A percentile compares a stretch with the other conserved stretches of the same genome.
These are phyloP conservation scores for Acanthiza pusilla DNA, from an alignment of 2,797 vertebrate species.

Conservation along the genomic window DNA sequence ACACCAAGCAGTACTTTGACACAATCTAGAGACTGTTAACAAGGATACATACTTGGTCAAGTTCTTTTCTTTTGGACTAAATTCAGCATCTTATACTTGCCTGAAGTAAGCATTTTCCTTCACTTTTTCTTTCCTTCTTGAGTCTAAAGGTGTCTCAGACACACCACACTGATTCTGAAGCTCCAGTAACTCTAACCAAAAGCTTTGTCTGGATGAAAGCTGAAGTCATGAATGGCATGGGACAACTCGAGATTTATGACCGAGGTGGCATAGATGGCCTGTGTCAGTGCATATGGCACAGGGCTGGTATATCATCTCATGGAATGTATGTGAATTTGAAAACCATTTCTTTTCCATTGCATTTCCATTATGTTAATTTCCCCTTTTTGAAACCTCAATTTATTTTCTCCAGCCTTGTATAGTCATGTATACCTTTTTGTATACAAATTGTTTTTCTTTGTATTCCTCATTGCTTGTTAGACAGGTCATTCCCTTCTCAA, in stretches of 20 bases:
- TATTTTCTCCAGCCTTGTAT: background rate
- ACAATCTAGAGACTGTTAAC: background rate
- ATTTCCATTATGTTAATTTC: background rate
- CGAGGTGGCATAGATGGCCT: background rate
- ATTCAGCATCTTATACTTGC: background rate
- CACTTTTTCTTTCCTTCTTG: background rate
- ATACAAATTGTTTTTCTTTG: background rate
- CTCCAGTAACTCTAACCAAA: background rate
- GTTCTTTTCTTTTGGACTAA: background rate
- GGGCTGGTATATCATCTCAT: background rate
- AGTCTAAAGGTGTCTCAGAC: background rate
- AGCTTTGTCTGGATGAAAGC: background rate
- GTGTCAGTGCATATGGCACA: background rate
- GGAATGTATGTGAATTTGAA: background rate
- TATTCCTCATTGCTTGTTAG: background rate
- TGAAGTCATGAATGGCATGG: background rate
- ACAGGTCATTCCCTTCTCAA: background rate
- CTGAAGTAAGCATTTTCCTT: background rate
- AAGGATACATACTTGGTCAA: background rate
- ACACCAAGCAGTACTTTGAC: background rate
- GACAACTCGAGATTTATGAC: background rate
- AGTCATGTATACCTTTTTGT: background rate
- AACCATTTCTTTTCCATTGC: background rate
- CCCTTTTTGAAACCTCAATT: background rate
- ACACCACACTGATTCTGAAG: background rate